Evolutionary conservation across 2,797 vertebrate species (phyloP).

Genomic region (Chaunax sp.): DNA sequence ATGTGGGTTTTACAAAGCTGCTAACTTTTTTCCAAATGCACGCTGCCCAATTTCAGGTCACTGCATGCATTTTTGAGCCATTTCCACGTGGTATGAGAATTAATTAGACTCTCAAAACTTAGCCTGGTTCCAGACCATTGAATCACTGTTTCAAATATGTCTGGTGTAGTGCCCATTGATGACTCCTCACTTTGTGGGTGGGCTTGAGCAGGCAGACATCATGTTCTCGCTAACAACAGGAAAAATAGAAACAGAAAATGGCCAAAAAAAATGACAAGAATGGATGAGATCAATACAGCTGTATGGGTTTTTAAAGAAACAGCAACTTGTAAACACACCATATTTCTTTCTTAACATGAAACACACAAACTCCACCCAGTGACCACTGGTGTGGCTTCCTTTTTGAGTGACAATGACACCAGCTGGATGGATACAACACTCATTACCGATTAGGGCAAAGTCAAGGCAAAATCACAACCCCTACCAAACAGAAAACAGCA

Average conservation of each 20-base stretch:
- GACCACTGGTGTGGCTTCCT: not conserved
- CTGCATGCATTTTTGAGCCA: not conserved
- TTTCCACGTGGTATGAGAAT: not conserved
- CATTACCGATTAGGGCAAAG: not conserved
- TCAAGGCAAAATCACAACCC: not conserved
- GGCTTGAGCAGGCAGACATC: not conserved
- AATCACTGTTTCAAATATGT: conserved; percentile 7
- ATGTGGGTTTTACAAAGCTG: no score
- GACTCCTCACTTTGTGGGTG: not conserved
- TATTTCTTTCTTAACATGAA: not conserved
- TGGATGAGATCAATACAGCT: not conserved
- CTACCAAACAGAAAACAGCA: not conserved
- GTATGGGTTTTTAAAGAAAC: not conserved
- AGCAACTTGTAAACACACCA: not conserved
- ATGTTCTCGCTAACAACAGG: not conserved
- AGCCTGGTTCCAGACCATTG: not conserved
- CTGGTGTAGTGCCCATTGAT: not conserved
- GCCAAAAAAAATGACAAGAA: rapidly evolving
- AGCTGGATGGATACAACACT: conserved; percentile 8
- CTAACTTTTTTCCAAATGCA: no score
- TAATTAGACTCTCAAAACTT: not conserved
- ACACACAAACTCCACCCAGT: not conserved
- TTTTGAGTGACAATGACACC: conserved; percentile 4
- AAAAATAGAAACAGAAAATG: not conserved
- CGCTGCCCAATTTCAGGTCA: not conserved